These are phyloP conservation scores for Eristalis tenax DNA, from an alignment of 2,888 invertebrate genomes.

Conservation along the genomic window DNA sequence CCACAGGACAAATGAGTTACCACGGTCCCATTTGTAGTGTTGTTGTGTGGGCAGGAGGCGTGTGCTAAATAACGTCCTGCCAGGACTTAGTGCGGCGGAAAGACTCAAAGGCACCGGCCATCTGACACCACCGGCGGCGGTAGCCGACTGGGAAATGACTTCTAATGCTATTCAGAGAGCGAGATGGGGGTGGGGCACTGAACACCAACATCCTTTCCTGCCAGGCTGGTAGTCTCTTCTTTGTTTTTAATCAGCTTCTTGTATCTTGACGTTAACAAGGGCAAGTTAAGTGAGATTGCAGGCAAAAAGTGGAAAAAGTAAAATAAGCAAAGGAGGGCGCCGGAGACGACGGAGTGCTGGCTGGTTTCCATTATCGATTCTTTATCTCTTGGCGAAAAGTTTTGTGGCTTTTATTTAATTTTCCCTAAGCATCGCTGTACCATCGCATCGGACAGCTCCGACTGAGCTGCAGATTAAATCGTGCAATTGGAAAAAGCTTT, in stretches of 20 bases:
- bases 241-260: slow-evolving; percentile 66
- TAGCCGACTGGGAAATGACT: slow-evolving; percentile 50
- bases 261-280: slow-evolving; percentile 71
- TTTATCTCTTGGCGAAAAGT: slow-evolving; percentile 51
- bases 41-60: not conserved
- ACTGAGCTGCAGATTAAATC: slow-evolving; percentile 21
- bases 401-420: slow-evolving; percentile 70
- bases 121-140: slow-evolving; percentile 34
- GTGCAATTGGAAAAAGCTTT: slow-evolving; percentile 36
- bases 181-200: not conserved
- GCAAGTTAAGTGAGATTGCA: slow-evolving; percentile 22
- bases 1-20: slow-evolving; percentile 58
- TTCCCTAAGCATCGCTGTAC: slow-evolving; percentile 36
- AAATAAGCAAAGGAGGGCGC: not conserved
- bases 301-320: not conserved
- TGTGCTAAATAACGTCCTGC: slow-evolving; percentile 25
- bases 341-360: not conserved
- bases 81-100: not conserved
- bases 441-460: not conserved
- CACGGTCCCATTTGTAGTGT: slow-evolving; percentile 53
- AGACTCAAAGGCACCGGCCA: slow-evolving; percentile 4
- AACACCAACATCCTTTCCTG: not conserved
- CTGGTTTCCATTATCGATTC: slow-evolving; percentile 68
- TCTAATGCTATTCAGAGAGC: slow-evolving; percentile 52
- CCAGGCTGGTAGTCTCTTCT: not conserved